Conservation (phyloP, 1,140 invertebrate genomes). For the Mylabris phalerata region DNA sequence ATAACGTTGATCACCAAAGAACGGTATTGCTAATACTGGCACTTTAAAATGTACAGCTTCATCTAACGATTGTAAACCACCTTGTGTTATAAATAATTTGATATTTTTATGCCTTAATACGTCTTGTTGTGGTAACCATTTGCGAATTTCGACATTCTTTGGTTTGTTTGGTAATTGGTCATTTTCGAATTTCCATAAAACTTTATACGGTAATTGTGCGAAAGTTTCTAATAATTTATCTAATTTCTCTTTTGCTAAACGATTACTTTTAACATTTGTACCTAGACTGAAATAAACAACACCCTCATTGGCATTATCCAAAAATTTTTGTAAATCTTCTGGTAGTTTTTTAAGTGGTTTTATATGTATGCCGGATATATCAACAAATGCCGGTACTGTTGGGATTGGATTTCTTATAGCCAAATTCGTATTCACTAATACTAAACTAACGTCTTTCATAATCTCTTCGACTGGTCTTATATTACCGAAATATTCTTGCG, state of each 20-base stretch:
- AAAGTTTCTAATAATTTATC: constrained; percentile 46
- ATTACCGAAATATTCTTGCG: constrained; percentile 42
- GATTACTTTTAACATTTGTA: constrained; percentile 48
- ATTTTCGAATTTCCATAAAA: constrained; percentile 52
- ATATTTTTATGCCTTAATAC: constrained; percentile 52
- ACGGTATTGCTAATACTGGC: constrained; percentile 46
- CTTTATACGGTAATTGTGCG: constrained; percentile 46
- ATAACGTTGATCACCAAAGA: constrained; percentile 37
- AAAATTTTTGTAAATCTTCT: constrained; percentile 40
- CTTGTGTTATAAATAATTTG: constrained; percentile 49
- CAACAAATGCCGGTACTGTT: constrained; percentile 44
- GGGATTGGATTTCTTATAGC: constrained; percentile 42
- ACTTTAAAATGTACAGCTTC: constrained; percentile 46
- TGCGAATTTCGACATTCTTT: constrained; percentile 53
- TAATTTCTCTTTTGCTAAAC: constrained; percentile 45
- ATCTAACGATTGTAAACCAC: constrained; percentile 46
- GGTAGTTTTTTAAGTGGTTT: constrained; percentile 39
- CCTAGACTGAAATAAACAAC: constrained; percentile 54
- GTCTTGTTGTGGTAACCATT: constrained; percentile 67
- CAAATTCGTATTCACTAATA: constrained; percentile 47
- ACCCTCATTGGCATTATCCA: constrained; percentile 44
- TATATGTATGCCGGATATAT: constrained; percentile 47
- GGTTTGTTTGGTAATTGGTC: constrained; percentile 46
- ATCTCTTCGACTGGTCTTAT: constrained; percentile 43
- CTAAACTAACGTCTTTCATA: constrained; percentile 44